phyloP scores from a whole-genome alignment of 2,797 vertebrate species.

The Sorex maritimensis region DNA sequence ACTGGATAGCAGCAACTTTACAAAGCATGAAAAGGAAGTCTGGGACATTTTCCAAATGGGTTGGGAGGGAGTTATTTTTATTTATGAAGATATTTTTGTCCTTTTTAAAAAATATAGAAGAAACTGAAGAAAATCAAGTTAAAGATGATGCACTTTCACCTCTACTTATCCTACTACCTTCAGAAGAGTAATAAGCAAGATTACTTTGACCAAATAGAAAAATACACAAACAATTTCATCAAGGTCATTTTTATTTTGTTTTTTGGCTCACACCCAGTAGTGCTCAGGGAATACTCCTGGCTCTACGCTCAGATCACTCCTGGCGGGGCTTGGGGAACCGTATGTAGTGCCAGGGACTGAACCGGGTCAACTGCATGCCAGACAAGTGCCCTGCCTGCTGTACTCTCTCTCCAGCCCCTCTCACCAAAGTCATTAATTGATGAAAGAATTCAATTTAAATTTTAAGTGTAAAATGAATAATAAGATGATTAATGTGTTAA shows the following conservation, averaged over 20 bases:
- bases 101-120: conserved; percentile 75
- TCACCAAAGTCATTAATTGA: conserved; percentile 72
- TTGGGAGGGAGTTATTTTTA: conserved; percentile 81
- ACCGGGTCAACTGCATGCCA: no score
- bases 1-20: conserved; percentile 75
- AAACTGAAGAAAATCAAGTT: conserved; percentile 76
- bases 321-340: no score
- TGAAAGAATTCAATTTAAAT: conserved; percentile 56
- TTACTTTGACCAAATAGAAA: conserved; percentile 62
- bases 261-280: no score
- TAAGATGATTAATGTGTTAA: conserved; percentile 49
- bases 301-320: no score
- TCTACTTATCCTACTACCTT: conserved; percentile 68
- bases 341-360: no score
- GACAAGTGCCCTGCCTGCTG: no score
- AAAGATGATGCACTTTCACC: conserved; percentile 72
- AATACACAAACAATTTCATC: conserved; percentile 68
- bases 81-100: conserved; percentile 76
- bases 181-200: conserved; percentile 61
- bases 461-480: conserved; percentile 51
- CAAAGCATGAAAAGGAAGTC: conserved; percentile 72
- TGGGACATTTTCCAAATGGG: conserved; percentile 81
- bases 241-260: conserved; percentile 20
- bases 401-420: not conserved
- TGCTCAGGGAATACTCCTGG: no score